Conservation (phyloP, 2,888 invertebrate species). For the Drosophila kokeensis region DNA sequence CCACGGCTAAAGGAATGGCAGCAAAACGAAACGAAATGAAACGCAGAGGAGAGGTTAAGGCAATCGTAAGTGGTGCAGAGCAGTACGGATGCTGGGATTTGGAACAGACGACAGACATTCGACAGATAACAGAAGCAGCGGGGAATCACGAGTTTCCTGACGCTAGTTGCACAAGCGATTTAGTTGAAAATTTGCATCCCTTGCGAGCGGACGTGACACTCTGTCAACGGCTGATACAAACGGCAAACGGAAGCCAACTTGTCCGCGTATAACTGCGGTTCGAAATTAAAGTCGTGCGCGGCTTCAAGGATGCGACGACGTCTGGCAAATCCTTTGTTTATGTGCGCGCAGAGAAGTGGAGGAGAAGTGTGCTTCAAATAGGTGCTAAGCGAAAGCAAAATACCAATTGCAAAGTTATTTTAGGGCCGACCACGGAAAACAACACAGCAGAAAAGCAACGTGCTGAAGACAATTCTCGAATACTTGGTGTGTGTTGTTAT, state of each 20-base stretch:
- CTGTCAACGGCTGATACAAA: background rate
- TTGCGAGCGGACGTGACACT: conserved; percentile 67
- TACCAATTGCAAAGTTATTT: conserved; percentile 40
- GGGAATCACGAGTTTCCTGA: conserved; percentile 48
- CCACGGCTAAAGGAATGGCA: background rate
- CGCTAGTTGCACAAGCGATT: conserved; percentile 52
- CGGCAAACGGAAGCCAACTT: conserved; percentile 42
- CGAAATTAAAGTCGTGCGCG: conserved; percentile 41
- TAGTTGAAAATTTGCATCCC: conserved; percentile 77
- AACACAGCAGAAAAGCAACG: background rate
- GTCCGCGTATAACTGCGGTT: conserved; percentile 43
- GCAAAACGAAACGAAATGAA: conserved; percentile 16
- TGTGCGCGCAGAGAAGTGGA: conserved; percentile 12
- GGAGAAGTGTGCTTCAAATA: conserved; percentile 33
- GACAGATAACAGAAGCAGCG: conserved; percentile 31
- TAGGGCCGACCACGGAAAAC: conserved; percentile 5
- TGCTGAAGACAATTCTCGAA: conserved; percentile 44
- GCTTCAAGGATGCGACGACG: conserved; percentile 21
- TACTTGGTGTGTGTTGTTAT: conserved; percentile 38
- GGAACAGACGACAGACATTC: conserved; percentile 30
- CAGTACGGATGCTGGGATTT: conserved; percentile 25
- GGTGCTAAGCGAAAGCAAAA: conserved; percentile 26
- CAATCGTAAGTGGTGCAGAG: background rate
- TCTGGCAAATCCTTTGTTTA: conserved; percentile 38
- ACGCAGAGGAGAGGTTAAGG: conserved; percentile 7